These are phyloP conservation scores for Nymphalis urticae DNA, from an alignment of 2,888 invertebrate species.

Conservation along the genomic window DNA sequence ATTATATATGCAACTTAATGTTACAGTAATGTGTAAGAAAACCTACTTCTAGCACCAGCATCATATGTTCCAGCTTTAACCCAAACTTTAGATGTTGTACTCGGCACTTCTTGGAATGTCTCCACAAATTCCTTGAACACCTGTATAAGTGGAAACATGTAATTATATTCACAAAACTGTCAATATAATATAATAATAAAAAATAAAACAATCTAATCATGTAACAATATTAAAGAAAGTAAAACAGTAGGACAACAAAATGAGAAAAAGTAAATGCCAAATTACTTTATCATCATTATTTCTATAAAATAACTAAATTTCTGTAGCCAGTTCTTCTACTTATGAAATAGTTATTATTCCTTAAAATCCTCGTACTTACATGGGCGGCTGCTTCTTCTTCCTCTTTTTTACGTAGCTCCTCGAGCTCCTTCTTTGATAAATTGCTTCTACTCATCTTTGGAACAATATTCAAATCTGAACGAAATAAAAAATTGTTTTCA, in stretches of 20 bases:
- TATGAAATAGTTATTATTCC: neutral
- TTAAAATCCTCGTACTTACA: slow-evolving; percentile 74
- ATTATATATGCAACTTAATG: too few species aligned
- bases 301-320: too few species aligned
- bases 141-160: slow-evolving; percentile 59
- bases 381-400: slow-evolving; percentile 95
- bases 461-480: slow-evolving; percentile 65
- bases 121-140: slow-evolving; percentile 99
- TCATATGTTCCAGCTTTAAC: slow-evolving; percentile 98
- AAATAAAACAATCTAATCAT: too few species aligned
- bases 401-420: slow-evolving; percentile 92
- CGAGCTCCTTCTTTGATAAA: slow-evolving; percentile 90
- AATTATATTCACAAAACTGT: neutral
- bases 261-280: too few species aligned
- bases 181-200: too few species aligned
- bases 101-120: slow-evolving; percentile 94
- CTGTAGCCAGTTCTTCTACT: too few species aligned
- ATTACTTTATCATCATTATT: too few species aligned
- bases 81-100: slow-evolving; percentile 94
- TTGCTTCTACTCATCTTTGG: slow-evolving; percentile 83
- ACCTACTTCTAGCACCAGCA: slow-evolving; percentile 93
- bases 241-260: too few species aligned
- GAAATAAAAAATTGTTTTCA: neutral
- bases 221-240: too few species aligned
- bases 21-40: neutral